phyloP scores from a whole-genome alignment of 2,797 vertebrate genomes.

The Xenentodon cancila region DNA sequence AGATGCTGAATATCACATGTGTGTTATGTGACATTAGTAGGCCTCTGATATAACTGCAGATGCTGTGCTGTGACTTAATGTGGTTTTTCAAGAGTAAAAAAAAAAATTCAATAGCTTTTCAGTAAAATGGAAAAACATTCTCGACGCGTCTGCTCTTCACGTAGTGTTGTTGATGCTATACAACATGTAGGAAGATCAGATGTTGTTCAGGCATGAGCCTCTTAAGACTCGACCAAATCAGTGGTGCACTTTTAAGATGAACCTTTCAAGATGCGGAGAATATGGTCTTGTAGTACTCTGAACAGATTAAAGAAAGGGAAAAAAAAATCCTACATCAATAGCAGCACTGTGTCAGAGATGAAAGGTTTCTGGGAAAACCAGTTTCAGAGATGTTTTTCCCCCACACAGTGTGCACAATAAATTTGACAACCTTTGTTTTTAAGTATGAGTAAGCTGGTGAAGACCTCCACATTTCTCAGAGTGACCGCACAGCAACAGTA shows the following conservation, averaged over 20 bases:
- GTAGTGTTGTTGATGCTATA: no score
- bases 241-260: slow-evolving; percentile 41
- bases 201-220: slow-evolving; percentile 32
- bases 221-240: slow-evolving; percentile 49
- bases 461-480: slow-evolving; percentile 54
- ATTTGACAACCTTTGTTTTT: slow-evolving; percentile 56
- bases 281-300: slow-evolving; percentile 55
- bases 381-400: slow-evolving; percentile 43
- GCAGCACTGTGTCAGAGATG: slow-evolving; percentile 38
- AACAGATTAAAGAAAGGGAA: slow-evolving; percentile 24
- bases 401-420: slow-evolving; percentile 62
- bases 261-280: slow-evolving; percentile 38
- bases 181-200: slow-evolving; percentile 27
- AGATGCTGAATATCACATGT: slow-evolving; percentile 43
- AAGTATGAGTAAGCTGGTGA: slow-evolving; percentile 59
- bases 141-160: no score
- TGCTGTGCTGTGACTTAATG: slow-evolving; percentile 58
- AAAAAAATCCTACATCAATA: slow-evolving; percentile 59
- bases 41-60: background rate
- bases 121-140: background rate
- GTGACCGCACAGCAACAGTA: slow-evolving; percentile 58
- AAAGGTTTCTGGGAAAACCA: slow-evolving; percentile 49
- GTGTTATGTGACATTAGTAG: slow-evolving; percentile 48
- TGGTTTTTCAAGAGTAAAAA: slow-evolving; percentile 10
- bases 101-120: background rate